Percentiles rank a stretch among this genome's conserved stretches.
Evolutionary conservation across 2,888 invertebrate species (phyloP).

Genomic region (Marasmarcha lunaedactyla): DNA sequence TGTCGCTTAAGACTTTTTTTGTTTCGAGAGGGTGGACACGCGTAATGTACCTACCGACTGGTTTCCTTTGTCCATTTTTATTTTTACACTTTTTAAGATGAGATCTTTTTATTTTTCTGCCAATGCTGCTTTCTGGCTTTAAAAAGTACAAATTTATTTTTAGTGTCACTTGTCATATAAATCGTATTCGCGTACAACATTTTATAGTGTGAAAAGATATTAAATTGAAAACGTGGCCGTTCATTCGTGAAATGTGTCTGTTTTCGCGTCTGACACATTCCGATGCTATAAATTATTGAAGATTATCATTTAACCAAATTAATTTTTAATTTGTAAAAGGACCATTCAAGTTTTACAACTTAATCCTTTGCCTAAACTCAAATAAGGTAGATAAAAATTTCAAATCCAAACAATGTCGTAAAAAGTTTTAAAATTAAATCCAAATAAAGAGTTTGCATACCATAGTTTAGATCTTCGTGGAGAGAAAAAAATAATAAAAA

Average conservation of each 20-base stretch:
- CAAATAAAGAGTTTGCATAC: too few relatives aligned
- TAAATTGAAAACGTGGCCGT: too few relatives aligned
- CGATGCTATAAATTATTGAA: too few relatives aligned
- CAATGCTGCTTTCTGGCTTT: conserved; percentile 4
- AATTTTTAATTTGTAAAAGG: too few relatives aligned
- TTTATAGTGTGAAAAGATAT: background rate
- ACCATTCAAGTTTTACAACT: too few relatives aligned
- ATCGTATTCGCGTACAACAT: background rate
- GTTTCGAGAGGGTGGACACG: conserved; percentile 14
- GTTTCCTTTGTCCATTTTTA: conserved; percentile 18
- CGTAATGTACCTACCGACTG: conserved; percentile 24
- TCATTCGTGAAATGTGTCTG: too few relatives aligned
- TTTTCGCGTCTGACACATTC: too few relatives aligned
- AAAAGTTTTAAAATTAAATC: too few relatives aligned
- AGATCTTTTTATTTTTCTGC: conserved; percentile 5
- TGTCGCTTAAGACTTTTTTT: conserved; percentile 13
- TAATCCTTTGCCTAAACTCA: too few relatives aligned
- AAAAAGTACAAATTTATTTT: background rate
- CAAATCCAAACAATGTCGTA: too few relatives aligned
- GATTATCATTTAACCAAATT: too few relatives aligned
- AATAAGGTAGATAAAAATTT: too few relatives aligned
- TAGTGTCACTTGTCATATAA: background rate
- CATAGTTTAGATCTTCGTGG: background rate
- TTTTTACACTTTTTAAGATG: conserved; percentile 6
- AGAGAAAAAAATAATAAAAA: background rate